phyloP scores from a whole-genome alignment of 2,888 invertebrate genomes.

The Resseliella maxima region DNA sequence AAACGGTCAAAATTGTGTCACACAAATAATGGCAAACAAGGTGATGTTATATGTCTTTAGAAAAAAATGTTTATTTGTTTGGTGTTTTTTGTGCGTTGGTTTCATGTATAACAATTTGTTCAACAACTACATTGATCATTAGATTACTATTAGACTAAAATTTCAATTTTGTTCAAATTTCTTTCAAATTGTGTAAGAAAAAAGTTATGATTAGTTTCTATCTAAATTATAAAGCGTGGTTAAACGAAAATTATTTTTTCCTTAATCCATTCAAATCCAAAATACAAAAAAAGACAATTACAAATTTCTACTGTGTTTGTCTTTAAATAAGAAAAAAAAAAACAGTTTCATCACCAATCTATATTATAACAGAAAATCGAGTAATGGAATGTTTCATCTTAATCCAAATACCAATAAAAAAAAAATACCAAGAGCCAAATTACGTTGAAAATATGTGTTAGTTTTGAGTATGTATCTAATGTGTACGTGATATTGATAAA shows the following conservation, averaged over 20 bases:
- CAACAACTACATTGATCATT: constrained; percentile 25
- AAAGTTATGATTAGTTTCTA: background rate
- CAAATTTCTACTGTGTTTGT: background rate
- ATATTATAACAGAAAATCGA: background rate
- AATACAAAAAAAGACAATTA: too few species aligned
- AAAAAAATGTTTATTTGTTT: constrained; percentile 29
- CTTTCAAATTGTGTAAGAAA: background rate
- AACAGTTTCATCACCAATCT: background rate
- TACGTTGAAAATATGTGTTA: background rate
- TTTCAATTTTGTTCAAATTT: background rate
- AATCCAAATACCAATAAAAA: background rate
- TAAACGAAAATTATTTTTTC: background rate
- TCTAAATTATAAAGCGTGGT: constrained; percentile 3
- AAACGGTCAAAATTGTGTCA: background rate
- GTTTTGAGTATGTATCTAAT: background rate
- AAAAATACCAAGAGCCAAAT: background rate
- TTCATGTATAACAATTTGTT: constrained; percentile 15
- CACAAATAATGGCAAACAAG: background rate
- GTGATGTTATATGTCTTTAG: constrained; percentile 8
- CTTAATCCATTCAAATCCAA: background rate
- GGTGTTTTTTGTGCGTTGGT: background rate
- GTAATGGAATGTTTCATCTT: background rate
- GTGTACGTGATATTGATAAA: background rate
- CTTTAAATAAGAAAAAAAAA: background rate
- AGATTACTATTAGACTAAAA: constrained; percentile 11